Conservation (phyloP, 2,888 invertebrate species). For the Thecophora atra region DNA sequence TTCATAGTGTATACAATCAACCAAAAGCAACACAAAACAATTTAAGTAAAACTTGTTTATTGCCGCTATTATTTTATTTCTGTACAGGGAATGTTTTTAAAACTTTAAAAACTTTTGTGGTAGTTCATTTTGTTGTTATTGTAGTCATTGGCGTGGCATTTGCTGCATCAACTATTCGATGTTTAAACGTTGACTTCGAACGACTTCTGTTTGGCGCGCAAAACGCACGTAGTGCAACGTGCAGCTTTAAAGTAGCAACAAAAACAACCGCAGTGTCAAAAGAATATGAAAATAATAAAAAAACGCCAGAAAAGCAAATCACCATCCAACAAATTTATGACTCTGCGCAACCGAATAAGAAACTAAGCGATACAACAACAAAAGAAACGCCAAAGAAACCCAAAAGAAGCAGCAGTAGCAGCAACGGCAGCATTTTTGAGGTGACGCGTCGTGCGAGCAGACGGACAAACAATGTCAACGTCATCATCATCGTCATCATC, state of each 20-base stretch:
- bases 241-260: constrained; percentile 13
- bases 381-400: background rate
- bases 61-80: constrained; percentile 62
- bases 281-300: background rate
- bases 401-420: background rate
- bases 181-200: background rate
- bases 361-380: background rate
- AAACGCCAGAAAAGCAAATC: background rate
- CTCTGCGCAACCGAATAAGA: constrained; percentile 30
- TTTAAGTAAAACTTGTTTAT: constrained; percentile 58
- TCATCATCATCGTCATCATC: constrained; percentile 11
- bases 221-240: constrained; percentile 30
- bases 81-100: constrained; percentile 54
- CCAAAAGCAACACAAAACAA: background rate
- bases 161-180: constrained; percentile 23
- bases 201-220: constrained; percentile 28
- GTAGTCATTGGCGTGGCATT: background rate
- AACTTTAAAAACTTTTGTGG: background rate
- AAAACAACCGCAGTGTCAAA: background rate
- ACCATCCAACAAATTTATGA: constrained; percentile 26
- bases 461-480: constrained; percentile 15
- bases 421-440: constrained; percentile 9
- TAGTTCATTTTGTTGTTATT: constrained; percentile 14
- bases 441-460: background rate
- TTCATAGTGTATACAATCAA: background rate